phyloP scores from a whole-genome alignment of 53 echinoderm and acorn worm species.

The Temnopleurus reevesii region DNA sequence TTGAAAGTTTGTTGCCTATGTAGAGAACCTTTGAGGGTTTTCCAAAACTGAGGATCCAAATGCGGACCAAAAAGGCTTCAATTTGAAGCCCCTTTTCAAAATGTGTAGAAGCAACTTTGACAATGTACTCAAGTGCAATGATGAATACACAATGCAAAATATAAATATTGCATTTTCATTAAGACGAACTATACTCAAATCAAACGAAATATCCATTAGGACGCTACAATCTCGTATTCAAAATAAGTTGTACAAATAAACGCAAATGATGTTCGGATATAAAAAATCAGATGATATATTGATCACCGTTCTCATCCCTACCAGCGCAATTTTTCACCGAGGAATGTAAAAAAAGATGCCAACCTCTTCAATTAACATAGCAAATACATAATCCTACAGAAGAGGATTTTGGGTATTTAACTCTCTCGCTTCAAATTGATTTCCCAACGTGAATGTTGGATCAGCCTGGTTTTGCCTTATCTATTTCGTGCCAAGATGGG shows the following conservation, averaged over 20 bases:
- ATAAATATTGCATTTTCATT: too few species aligned
- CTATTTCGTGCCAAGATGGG: background rate
- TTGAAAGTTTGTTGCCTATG: too few species aligned
- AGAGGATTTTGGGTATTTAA: background rate
- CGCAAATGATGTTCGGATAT: background rate
- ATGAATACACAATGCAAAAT: too few species aligned
- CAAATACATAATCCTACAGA: background rate
- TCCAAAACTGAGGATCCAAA: too few species aligned
- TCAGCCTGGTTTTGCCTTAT: conserved; percentile 13
- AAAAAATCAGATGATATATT: background rate
- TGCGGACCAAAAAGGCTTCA: too few species aligned
- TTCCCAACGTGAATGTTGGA: background rate
- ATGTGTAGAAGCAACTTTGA: too few species aligned
- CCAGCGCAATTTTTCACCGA: background rate
- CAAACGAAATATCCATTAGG: too few species aligned
- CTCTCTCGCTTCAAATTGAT: conserved; percentile 5
- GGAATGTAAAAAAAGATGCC: background rate
- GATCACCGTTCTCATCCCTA: background rate
- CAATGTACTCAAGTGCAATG: too few species aligned
- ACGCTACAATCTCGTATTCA: too few species aligned
- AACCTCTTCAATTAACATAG: background rate
- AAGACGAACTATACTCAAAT: too few species aligned
- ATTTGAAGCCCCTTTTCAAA: too few species aligned
- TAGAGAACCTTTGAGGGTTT: too few species aligned
- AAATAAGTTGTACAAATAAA: background rate